These are phyloP conservation scores for Hippocampus kuda DNA, from an alignment of 2,797 vertebrate genomes.

Conservation along the genomic window DNA sequence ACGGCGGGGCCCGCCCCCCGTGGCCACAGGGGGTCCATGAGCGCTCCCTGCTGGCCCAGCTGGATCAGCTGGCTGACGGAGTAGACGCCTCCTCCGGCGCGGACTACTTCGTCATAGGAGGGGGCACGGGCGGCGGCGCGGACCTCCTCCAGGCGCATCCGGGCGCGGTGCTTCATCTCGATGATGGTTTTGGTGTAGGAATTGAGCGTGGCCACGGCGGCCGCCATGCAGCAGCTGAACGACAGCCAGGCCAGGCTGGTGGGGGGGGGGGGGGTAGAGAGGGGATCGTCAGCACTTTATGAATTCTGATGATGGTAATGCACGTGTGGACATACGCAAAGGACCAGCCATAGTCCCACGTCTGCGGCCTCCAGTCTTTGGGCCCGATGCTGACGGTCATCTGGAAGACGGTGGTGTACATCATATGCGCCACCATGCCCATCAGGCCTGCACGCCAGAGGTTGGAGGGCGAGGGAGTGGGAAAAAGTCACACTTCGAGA, in stretches of 20 bases:
- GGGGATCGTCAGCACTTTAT: not conserved
- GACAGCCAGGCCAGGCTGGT: conserved; percentile 90
- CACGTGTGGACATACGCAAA: conserved; percentile 59
- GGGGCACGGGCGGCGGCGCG: conserved; percentile 61
- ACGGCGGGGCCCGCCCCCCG: conserved; percentile 43
- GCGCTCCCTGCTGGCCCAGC: conserved; percentile 53
- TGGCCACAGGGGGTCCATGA: conserved; percentile 57
- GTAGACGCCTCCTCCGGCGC: conserved; percentile 47
- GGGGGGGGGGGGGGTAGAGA: not conserved
- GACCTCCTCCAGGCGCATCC: conserved; percentile 79
- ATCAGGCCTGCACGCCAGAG: conserved; percentile 59
- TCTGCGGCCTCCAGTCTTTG: conserved; percentile 74
- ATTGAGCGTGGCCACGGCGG: conserved; percentile 91
- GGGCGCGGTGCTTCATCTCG: conserved; percentile 86
- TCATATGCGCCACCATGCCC: conserved; percentile 77
- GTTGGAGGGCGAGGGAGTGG: too few species aligned
- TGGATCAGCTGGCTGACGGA: conserved; percentile 68
- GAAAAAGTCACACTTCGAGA: too few species aligned
- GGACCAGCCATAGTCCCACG: conserved; percentile 74
- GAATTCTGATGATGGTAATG: not conserved
- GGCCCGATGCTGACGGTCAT: conserved; percentile 73
- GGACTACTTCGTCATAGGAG: conserved; percentile 63
- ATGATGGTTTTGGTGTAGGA: conserved; percentile 96
- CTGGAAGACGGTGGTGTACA: conserved; percentile 76
- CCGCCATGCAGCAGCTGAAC: conserved; percentile 95